Conservation (phyloP, 2,797 vertebrate species). For the Cynopterus sphinx region DNA sequence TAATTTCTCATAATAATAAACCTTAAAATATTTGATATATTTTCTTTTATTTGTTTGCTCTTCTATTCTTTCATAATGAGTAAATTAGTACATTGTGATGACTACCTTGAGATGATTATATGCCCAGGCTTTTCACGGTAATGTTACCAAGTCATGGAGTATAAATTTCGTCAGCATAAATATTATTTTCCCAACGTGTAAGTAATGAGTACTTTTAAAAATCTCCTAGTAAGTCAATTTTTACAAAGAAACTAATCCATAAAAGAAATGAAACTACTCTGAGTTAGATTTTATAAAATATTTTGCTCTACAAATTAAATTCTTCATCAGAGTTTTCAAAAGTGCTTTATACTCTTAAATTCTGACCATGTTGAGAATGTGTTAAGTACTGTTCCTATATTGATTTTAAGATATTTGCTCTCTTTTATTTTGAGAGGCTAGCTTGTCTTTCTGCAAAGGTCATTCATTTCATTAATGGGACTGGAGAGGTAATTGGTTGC, state of each 20-base stretch:
- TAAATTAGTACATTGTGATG: neutral
- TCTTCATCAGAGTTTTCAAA: constrained; percentile 18
- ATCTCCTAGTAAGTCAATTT: neutral
- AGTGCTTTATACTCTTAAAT: constrained; percentile 69
- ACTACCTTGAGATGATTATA: neutral
- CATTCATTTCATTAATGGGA: constrained; percentile 52
- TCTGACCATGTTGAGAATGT: constrained; percentile 56
- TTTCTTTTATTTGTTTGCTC: constrained; percentile 1
- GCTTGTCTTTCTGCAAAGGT: constrained; percentile 70
- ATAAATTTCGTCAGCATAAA: neutral
- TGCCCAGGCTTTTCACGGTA: neutral
- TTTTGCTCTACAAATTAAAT: neutral
- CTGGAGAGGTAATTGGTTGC: constrained; percentile 9
- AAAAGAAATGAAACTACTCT: neutral
- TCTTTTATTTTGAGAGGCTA: constrained; percentile 50
- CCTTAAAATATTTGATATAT: neutral
- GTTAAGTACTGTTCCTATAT: constrained; percentile 55
- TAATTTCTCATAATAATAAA: neutral
- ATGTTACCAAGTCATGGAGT: neutral
- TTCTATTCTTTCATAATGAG: neutral
- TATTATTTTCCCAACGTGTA: neutral
- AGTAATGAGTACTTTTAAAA: neutral
- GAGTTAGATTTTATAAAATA: neutral
- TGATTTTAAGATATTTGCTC: constrained; percentile 33
- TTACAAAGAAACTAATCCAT: neutral